phyloP scores from a whole-genome alignment of 2,113 vertebrate genomes.

The Dissostichus mawsoni region DNA sequence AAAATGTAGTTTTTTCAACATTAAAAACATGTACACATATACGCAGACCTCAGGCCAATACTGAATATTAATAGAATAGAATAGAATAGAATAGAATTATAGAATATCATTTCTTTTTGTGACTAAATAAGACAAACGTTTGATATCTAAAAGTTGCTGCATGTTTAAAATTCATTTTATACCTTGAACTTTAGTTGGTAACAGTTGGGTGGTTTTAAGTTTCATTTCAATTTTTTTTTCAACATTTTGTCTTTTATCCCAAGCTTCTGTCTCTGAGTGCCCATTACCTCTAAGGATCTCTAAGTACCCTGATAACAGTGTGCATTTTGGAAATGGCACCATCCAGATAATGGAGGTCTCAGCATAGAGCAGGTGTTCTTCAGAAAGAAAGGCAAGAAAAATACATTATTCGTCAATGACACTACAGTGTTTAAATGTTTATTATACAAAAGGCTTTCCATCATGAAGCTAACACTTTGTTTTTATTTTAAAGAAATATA shows the following conservation, averaged over 20 bases:
- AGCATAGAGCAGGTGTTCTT: slow-evolving; percentile 9
- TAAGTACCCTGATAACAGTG: slow-evolving; percentile 34
- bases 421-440: not conserved
- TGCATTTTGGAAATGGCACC: slow-evolving; percentile 42
- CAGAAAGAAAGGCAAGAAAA: slow-evolving; percentile 5
- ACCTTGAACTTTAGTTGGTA: not conserved
- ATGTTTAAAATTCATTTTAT: not conserved
- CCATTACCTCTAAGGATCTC: slow-evolving; percentile 34
- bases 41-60: too few relatives aligned
- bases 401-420: slow-evolving; percentile 3
- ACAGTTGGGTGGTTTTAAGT: not conserved
- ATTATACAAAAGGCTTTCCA: not conserved
- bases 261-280: not conserved
- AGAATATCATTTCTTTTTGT: too few relatives aligned
- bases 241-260: slow-evolving; percentile 25
- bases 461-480: not conserved
- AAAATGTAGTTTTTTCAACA: too few relatives aligned
- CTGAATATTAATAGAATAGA: too few relatives aligned
- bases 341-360: slow-evolving; percentile 50
- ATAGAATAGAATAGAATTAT: too few relatives aligned
- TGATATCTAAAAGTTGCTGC: not conserved
- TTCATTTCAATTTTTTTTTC: slow-evolving; percentile 12
- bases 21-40: too few relatives aligned
- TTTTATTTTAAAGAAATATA: not conserved
- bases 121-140: too few relatives aligned